phyloP scores from a whole-genome alignment of 37 sponge, comb jelly and placozoan genomes.

The Hexactinellida sp. region DNA sequence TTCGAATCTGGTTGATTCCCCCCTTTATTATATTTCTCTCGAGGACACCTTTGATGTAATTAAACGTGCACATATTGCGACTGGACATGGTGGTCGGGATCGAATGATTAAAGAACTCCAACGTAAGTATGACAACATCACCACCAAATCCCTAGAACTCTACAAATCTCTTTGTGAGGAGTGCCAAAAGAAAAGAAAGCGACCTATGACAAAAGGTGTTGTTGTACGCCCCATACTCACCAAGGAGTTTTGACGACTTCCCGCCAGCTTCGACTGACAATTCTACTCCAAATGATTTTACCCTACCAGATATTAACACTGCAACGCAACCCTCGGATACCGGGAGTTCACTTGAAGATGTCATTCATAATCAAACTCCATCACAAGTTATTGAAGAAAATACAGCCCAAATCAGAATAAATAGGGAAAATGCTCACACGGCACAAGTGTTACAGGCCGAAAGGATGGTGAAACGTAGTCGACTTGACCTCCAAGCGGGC shows the following conservation, averaged over 20 bases:
- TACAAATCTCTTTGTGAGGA: not conserved
- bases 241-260: not conserved
- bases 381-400: slow-evolving; percentile 4
- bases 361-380: not conserved
- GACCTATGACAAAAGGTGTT: not conserved
- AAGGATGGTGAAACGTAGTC: too few species aligned
- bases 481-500: not conserved
- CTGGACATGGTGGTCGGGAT: slow-evolving; percentile 12
- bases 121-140: not conserved
- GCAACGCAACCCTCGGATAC: not conserved
- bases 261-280: slow-evolving; percentile 11
- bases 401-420: not conserved
- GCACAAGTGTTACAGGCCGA: too few species aligned
- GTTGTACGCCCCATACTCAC: not conserved
- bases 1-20: not conserved
- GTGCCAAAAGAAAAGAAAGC: not conserved
- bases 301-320: not conserved
- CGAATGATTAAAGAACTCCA: not conserved
- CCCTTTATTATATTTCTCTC: slow-evolving; percentile 14
- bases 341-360: not conserved
- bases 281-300: too few species aligned
- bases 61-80: not conserved
- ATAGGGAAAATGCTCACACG: slow-evolving; percentile 12
- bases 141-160: slow-evolving; percentile 3
- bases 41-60: slow-evolving; percentile 11